These are phyloP conservation scores for Gastrophryne carolinensis DNA, from an alignment of 2,797 vertebrate genomes.

Conservation along the genomic window DNA sequence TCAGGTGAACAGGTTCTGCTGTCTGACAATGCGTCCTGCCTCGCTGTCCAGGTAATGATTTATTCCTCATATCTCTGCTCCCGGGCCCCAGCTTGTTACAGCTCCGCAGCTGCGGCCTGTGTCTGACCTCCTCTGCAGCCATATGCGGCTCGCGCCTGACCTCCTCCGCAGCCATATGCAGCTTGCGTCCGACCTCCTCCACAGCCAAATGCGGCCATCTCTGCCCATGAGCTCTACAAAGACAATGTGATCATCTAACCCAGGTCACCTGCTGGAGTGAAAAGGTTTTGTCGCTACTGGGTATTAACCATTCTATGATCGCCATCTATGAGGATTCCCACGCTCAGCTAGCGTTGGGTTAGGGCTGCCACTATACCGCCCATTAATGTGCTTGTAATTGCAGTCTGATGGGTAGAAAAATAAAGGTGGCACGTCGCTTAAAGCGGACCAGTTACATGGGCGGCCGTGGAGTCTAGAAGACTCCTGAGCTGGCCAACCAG, in stretches of 20 bases:
- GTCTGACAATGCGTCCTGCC: constrained; percentile 92
- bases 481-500: too few species aligned
- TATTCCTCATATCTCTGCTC: constrained; percentile 10
- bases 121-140: not conserved
- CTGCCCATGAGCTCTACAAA: constrained; percentile 6
- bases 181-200: constrained; percentile 3
- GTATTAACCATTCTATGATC: not conserved
- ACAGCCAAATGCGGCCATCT: constrained; percentile 22
- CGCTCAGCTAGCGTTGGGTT: too few species aligned
- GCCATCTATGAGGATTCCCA: not conserved
- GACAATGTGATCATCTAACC: not conserved
- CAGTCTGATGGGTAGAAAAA: too few species aligned
- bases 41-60: constrained; percentile 91
- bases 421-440: too few species aligned
- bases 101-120: constrained; percentile 25
- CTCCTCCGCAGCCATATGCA: constrained; percentile 14
- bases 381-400: too few species aligned
- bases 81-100: constrained; percentile 28
- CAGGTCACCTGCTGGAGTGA: constrained; percentile 10
- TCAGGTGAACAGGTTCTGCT: constrained; percentile 94
- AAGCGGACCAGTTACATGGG: too few species aligned
- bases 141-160: constrained; percentile 15
- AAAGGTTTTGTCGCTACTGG: not conserved
- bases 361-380: too few species aligned
- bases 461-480: too few species aligned